Percentiles rank a stretch among this genome's conserved stretches.
phyloP scores from a whole-genome alignment of 2,113 vertebrate genomes.

The Motacilla tschutschensis region DNA sequence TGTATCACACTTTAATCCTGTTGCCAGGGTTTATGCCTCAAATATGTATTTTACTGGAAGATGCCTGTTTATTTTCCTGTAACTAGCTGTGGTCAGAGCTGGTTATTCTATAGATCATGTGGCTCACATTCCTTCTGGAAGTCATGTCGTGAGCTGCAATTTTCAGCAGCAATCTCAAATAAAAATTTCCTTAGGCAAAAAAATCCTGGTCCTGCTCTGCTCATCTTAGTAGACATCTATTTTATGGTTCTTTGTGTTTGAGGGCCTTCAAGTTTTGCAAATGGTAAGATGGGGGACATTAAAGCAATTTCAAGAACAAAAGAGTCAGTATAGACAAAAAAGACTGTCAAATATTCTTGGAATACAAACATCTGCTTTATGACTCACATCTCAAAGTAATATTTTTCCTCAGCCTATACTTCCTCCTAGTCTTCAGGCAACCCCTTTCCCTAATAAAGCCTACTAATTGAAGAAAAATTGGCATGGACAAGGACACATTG shows the following conservation, averaged over 20 bases:
- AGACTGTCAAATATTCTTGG: background rate
- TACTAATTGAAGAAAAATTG: background rate
- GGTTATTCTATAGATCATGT: background rate
- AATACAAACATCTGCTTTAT: background rate
- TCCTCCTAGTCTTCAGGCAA: background rate
- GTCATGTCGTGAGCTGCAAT: background rate
- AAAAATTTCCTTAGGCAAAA: background rate
- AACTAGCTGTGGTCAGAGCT: background rate
- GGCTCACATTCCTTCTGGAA: background rate
- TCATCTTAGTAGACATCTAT: background rate
- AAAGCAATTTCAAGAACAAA: background rate
- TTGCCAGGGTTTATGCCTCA: background rate
- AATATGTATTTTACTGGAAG: background rate
- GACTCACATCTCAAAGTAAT: background rate
- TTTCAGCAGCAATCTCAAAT: background rate
- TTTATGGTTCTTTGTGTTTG: background rate
- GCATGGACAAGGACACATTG: background rate
- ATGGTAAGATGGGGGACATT: background rate
- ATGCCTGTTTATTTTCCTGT: background rate
- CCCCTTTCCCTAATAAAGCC: background rate
- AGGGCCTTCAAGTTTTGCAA: background rate
- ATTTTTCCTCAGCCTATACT: background rate
- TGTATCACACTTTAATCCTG: background rate
- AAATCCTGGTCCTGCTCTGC: background rate
- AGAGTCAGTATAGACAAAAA: background rate